Evolutionary conservation across 1,140 invertebrate genomes (phyloP).

Genomic region (Zaprionus vittiger): DNA sequence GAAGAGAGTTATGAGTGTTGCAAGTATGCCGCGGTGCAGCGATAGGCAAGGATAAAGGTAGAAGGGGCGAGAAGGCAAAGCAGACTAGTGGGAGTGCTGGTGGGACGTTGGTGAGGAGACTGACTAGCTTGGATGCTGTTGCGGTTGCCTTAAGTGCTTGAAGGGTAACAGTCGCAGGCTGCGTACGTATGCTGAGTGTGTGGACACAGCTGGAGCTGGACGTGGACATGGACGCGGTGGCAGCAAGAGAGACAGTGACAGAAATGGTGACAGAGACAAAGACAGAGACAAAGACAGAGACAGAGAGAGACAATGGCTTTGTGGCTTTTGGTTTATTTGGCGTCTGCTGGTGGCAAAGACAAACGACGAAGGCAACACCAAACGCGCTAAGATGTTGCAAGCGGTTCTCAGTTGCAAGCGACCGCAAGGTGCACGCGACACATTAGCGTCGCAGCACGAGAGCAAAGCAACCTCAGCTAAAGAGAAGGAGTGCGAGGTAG

Average conservation of each 20-base stretch:
- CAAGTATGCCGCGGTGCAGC: background rate
- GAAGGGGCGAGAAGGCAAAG: background rate
- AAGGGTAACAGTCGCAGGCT: conserved; percentile 22
- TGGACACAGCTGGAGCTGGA: background rate
- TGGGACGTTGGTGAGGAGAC: background rate
- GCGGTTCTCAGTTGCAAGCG: conserved; percentile 50
- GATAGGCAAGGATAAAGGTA: background rate
- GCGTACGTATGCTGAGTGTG: background rate
- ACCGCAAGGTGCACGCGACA: conserved; percentile 60
- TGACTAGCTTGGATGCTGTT: conserved; percentile 44
- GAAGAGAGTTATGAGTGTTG: background rate
- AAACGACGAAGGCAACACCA: conserved; percentile 42
- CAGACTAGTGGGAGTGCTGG: background rate
- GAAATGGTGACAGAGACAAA: background rate
- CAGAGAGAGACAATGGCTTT: conserved; percentile 35
- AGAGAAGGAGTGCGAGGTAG: background rate
- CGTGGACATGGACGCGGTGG: conserved; percentile 8
- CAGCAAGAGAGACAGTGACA: background rate
- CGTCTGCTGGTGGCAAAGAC: conserved; percentile 40
- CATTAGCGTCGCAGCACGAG: conserved; percentile 33
- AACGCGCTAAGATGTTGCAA: conserved; percentile 35
- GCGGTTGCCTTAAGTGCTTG: conserved; percentile 56
- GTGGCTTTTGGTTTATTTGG: conserved; percentile 44
- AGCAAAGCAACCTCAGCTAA: conserved; percentile 9
- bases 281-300: background rate